Base-by-base conservation (phyloP, 2,888 invertebrate species). In the Pachliopta kotzebuea region DNA sequence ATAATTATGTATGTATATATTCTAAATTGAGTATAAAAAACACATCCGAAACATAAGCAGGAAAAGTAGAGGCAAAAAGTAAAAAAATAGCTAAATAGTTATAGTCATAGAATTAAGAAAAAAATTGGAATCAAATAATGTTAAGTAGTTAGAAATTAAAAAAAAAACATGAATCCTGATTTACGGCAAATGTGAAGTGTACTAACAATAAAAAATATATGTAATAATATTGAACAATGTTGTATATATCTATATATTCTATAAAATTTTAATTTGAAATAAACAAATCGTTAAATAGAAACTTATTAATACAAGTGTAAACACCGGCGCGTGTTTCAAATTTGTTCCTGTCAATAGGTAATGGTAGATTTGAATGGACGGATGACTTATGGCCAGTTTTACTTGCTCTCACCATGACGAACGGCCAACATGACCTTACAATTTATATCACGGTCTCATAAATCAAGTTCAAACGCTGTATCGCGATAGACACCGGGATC, bases 361-460 rank as follows among this genome's bases (percentile, higher is more conserved):
- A 70, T 68, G 69, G 69, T 71, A 69, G 76, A 76, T 76, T 77
- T 69, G 74, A 74, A 76, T 70, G 72, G 70, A 73, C 72, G 72
- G 69, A 80, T 84, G 86, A 88, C 83, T 80, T 81, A 86, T 82
- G 76, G 83, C 78, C 75, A 83, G 79, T 84, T 84, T 84, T 82
- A 84, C 81, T 80, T 76, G 79, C 83, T 81, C 83, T 82, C 83
- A 72, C 75, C 74, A 81, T 84, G 87, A 87, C 82, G 83, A 83
- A 87, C 85, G 82, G 78, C 77, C 77, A 78, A 83, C 85, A 86
- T 87, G 84, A 86, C 87, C 86, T 84, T 81, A 86, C 83, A 84
- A 83, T 85, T 82, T 82, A 83, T 84, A 84, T 85, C 77, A 77
- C 74, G 69, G 72, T 76, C 76, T 73, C 80, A 86, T 90, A 88